Conservation (phyloP, 2,113 vertebrate genomes). For the Callocephalon fimbriatum region DNA sequence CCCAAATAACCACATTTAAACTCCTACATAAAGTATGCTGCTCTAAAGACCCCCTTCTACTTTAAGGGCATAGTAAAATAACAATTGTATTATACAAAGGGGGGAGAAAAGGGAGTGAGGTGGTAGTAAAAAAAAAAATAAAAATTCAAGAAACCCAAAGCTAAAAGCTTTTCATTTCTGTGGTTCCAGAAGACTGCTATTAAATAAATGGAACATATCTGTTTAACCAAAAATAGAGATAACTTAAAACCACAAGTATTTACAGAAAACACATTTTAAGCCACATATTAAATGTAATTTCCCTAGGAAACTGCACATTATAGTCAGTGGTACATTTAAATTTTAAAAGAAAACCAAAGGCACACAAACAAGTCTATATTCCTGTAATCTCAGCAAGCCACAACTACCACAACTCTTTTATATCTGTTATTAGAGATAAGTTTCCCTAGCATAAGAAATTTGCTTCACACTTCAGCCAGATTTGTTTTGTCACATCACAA, state of each 20-base stretch:
- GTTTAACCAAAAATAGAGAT: constrained; percentile 37
- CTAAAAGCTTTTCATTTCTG: constrained; percentile 46
- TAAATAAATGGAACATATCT: constrained; percentile 15
- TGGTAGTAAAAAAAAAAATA: neutral
- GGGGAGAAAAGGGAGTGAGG: neutral
- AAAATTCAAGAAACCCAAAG: neutral
- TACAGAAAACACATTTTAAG: constrained; percentile 46
- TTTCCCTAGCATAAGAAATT: neutral
- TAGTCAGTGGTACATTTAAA: constrained; percentile 50
- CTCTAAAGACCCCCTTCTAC: neutral
- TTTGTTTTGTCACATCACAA: constrained; percentile 24
- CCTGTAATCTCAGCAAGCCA: constrained; percentile 59
- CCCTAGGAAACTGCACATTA: constrained; percentile 45
- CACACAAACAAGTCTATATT: neutral
- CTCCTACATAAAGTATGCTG: neutral
- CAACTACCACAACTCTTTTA: constrained; percentile 38
- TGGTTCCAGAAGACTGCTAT: neutral
- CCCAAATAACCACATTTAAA: neutral
- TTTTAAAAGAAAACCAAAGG: constrained; percentile 62
- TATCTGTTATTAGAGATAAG: constrained; percentile 36
- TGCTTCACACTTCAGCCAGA: neutral
- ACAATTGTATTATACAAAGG: neutral
- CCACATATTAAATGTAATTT: constrained; percentile 57
- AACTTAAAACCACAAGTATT: constrained; percentile 52
- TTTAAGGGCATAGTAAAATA: neutral